These are phyloP conservation scores for Phenganax marumi DNA, from an alignment of 92 coral and sea anemone genomes.

Conservation along the genomic window DNA sequence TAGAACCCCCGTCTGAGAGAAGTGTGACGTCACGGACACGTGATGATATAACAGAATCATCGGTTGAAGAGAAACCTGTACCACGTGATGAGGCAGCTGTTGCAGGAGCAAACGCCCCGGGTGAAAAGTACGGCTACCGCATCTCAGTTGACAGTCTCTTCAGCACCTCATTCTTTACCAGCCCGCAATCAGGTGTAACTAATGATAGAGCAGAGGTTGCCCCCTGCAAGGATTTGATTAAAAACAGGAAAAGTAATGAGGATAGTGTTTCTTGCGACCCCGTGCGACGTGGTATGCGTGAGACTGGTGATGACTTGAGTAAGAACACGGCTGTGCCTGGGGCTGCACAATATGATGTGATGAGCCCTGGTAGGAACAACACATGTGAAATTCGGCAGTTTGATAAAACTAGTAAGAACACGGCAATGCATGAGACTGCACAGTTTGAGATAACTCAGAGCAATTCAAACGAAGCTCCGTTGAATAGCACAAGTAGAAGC, in stretches of 20 bases:
- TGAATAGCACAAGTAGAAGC: no score
- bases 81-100: neutral
- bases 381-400: neutral
- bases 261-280: neutral
- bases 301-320: neutral
- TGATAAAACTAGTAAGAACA: no score
- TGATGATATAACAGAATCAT: no score
- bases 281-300: neutral
- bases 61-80: no score
- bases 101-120: neutral
- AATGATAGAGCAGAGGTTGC: neutral
- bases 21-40: no score
- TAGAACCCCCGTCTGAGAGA: no score
- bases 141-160: slow-evolving; percentile 43
- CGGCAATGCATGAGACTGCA: no score
- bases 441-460: no score
- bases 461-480: no score
- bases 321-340: neutral
- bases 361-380: neutral
- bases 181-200: neutral
- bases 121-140: slow-evolving; percentile 39
- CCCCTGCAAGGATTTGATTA: neutral
- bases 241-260: slow-evolving; percentile 2
- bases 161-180: slow-evolving; percentile 32
- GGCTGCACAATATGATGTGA: neutral